phyloP scores from a whole-genome alignment of 2,113 vertebrate genomes.

The Dicrurus megarhynchus region DNA sequence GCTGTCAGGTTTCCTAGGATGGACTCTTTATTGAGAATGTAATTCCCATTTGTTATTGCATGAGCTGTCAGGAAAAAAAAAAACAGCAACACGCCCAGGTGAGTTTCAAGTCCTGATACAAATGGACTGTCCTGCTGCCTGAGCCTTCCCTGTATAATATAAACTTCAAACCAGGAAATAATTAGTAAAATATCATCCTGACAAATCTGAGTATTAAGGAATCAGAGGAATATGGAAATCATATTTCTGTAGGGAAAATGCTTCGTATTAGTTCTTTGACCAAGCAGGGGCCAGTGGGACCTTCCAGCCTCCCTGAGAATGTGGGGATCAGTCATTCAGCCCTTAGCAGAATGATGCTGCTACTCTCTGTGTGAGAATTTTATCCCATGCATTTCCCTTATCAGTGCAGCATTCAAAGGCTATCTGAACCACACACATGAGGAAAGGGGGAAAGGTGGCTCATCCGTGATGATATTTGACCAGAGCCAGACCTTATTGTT shows the following conservation, averaged over 20 bases:
- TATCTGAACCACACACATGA: not conserved
- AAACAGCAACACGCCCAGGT: not conserved
- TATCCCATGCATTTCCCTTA: not conserved
- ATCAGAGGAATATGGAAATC: not conserved
- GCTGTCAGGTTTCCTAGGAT: not conserved
- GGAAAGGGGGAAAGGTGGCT: not conserved
- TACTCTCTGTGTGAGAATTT: not conserved
- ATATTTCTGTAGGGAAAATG: not conserved
- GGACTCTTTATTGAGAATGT: not conserved
- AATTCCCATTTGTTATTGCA: not conserved
- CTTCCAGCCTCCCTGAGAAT: not conserved
- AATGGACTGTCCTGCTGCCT: not conserved
- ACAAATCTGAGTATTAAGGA: not conserved
- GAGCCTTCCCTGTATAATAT: not conserved
- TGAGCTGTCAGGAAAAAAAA: not conserved
- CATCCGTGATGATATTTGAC: not conserved
- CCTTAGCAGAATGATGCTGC: not conserved
- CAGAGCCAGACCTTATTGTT: not conserved
- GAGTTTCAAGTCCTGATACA: not conserved
- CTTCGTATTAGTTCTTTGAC: not conserved
- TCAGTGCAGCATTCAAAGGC: not conserved
- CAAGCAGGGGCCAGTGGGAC: not conserved
- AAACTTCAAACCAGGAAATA: not conserved
- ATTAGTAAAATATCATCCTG: not conserved
- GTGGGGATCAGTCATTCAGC: not conserved